Conservation (phyloP, 1,140 invertebrate species). For the Saccostrea echinata region DNA sequence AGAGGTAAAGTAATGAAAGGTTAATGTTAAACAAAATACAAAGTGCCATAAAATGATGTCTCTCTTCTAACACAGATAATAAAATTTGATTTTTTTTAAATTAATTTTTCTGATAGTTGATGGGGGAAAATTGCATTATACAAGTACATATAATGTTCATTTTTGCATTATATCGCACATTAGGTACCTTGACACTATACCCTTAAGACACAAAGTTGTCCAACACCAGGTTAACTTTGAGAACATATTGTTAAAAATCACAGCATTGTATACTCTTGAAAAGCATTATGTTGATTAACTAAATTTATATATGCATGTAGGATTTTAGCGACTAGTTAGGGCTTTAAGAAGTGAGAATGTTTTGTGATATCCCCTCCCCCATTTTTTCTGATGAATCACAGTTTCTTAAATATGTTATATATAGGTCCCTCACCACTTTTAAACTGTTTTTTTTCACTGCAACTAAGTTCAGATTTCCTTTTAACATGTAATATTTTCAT, state of each 20-base stretch:
- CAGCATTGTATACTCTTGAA: neutral
- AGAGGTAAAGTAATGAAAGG: no score
- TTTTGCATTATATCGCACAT: neutral
- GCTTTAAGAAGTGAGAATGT: neutral
- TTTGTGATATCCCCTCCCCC: neutral
- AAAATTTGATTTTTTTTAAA: neutral
- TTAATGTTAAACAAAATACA: no score
- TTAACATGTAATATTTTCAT: neutral
- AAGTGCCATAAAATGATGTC: neutral
- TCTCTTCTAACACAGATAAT: neutral
- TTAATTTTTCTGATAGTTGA: neutral
- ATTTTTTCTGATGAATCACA: neutral
- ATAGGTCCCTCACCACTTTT: no score
- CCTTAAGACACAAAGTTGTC: neutral
- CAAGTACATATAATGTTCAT: neutral
- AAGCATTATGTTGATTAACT: neutral
- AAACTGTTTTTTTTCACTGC: neutral
- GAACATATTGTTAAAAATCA: neutral
- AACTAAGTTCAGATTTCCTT: neutral
- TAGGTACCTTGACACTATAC: neutral
- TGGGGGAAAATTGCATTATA: neutral
- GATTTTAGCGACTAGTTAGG: conserved; percentile 24
- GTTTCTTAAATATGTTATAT: neutral
- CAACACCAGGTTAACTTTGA: neutral
- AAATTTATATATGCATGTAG: neutral